Evolutionary conservation across 2,888 invertebrate species (phyloP), one percentile per base, ranked within the genome.

Genomic region (Dasypolia templi): DNA sequence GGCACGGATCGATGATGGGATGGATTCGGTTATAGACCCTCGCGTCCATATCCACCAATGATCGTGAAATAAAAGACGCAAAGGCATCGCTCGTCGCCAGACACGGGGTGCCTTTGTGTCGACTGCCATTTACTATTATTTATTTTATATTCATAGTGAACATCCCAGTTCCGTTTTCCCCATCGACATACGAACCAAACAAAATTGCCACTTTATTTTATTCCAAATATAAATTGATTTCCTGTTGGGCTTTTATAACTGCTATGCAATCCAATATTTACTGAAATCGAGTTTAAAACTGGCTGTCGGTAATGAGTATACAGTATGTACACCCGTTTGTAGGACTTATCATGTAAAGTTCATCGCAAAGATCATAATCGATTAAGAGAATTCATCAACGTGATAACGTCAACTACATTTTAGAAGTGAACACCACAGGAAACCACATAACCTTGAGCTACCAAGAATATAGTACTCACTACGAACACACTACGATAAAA

Each of bases 401-500:
- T 14, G 14, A 14, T 42, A 29, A 53, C 42, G 6, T 29, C 5
- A 12, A 39, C 6, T 22, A 19, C 26, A 32, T 9, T 22, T 29
- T 32, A n/a, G n/a, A n/a, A n/a, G n/a, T n/a, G n/a, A n/a, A n/a
- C n/a, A 32, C 19, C 32, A 56, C 22, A 42, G 32, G 22, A 64
- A 58, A 64, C 63, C 29, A 64, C 5, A 74, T 26, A 61, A 53
- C 73, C 74, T 73, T 66, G 65, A 22, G 44, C 32, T 70, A 35
- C 22, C 39, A 19, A 32, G 32, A 19, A 32, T 14, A 32, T 32
- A 56, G 56, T 32, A 17, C 17, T 19, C 5, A 46, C 29, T 59
- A 75, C 44, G 32, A 39, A 51, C 49, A 58, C 26, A 32, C 3
- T 26, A 32, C n/a, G 63, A 42, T 81, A 72, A 70, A 78, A 82